Evolutionary conservation across 1,140 invertebrate species (phyloP), one percentile per base, ranked within the genome.

Genomic region (Agrilus planipennis): DNA sequence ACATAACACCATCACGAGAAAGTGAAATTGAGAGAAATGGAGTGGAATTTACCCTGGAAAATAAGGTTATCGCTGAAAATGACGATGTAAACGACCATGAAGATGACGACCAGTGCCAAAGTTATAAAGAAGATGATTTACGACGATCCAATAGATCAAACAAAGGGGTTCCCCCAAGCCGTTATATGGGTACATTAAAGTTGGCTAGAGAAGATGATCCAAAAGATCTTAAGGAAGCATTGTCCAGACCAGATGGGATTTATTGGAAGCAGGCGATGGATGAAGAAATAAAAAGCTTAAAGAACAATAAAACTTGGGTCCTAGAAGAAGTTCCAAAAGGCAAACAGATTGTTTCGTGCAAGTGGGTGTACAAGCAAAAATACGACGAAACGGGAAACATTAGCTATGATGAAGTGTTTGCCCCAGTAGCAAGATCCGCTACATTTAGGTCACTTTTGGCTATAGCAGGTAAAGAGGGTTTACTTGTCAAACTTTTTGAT

Each of bases 281-380:
- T n/a, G 49, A 53, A 6, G 49, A 60, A 34, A 18, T 56, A 7
- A 32, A 49, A 4, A 46, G 49, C 10, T 56, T 60, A 34, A 27
- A 54, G 34, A 49, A 57, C n/a, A 57, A 60, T 49, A 34, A 53
- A 17, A 52, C 52, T 2, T 63, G 62, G 60, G 51, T 52, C 3
- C 12, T 63, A 19, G 53, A 55, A 16, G 47, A 60, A 31, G 34
- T 44, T 52, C 57, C 58, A 17, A 5, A 42, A 16, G 40, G 47
- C 38, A 49, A 48, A 42, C 58, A 54, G 23, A 40, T 55, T 46
- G 54, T 65, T 23, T 36, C 58, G 39, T 60, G 54, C 32, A 55
- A 56, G 45, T 62, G 59, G 58, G 52, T 63, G 42, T 53, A 40
- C 30, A 40, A 7, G 46, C 58, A 16, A 49, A 46, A 22, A 38